Evolutionary conservation across 2,888 invertebrate genomes (phyloP).

Genomic region (Nymphalis polychloros): DNA sequence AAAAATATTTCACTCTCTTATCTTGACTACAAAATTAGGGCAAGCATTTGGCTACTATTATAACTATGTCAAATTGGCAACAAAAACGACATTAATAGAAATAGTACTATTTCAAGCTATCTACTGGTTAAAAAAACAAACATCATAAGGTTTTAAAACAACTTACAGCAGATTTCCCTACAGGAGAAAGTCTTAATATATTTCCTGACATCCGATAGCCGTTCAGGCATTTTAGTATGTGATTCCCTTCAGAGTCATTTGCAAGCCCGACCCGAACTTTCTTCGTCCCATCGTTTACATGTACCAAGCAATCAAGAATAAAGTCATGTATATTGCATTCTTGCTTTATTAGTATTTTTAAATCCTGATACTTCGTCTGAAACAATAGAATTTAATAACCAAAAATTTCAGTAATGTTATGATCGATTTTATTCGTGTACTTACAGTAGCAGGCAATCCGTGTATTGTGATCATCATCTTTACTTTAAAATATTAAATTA

Average conservation of each 20-base stretch:
- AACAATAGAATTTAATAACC: slow-evolving; percentile 5
- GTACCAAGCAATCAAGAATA: slow-evolving; percentile 62
- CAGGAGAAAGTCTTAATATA: slow-evolving; percentile 55
- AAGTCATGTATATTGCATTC: slow-evolving; percentile 66
- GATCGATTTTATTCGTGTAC: slow-evolving; percentile 28
- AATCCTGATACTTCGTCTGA: slow-evolving; percentile 66
- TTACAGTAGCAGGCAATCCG: slow-evolving; percentile 63
- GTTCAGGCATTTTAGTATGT: slow-evolving; percentile 62
- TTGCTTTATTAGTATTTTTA: slow-evolving; percentile 61
- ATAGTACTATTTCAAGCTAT: neutral
- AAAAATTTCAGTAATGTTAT: neutral
- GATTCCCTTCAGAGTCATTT: slow-evolving; percentile 59
- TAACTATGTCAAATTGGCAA: neutral
- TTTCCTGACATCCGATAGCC: slow-evolving; percentile 59
- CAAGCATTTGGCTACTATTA: neutral
- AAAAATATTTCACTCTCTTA: too few species aligned
- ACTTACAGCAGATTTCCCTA: slow-evolving; percentile 51
- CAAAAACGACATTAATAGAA: neutral
- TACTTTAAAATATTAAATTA: slow-evolving; percentile 43
- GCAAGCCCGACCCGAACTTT: slow-evolving; percentile 66
- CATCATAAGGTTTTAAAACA: neutral
- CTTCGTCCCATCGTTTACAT: slow-evolving; percentile 55
- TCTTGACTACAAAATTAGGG: neutral
- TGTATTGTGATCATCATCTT: slow-evolving; percentile 73
- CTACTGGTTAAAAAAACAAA: neutral